These are phyloP conservation scores for Araneus ventricosus DNA, from an alignment of 1,140 invertebrate genomes.

Conservation along the genomic window DNA sequence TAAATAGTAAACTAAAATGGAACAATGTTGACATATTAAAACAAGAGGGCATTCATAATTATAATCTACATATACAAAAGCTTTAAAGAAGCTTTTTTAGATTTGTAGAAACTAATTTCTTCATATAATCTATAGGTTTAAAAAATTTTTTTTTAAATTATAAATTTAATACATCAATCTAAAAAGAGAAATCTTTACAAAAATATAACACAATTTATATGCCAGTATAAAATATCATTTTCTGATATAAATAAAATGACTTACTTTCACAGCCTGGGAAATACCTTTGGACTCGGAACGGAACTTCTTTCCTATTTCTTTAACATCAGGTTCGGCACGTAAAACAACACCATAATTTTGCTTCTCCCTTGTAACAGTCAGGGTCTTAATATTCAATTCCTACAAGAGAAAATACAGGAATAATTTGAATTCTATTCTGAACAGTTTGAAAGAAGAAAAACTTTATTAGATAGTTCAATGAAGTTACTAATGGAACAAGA, in stretches of 20 bases:
- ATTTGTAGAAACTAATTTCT: too few species aligned
- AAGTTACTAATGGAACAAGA: too few species aligned
- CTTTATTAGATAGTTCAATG: too few species aligned
- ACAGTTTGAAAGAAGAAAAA: too few species aligned
- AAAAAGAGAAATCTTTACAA: slow-evolving; percentile 51
- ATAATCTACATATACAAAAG: too few species aligned
- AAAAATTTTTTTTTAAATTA: too few species aligned
- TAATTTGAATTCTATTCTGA: too few species aligned
- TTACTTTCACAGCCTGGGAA: slow-evolving; percentile 87
- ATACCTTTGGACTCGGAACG: slow-evolving; percentile 95
- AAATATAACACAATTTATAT: neutral
- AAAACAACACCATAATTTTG: slow-evolving; percentile 95
- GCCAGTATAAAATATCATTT: slow-evolving; percentile 29
- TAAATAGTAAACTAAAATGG: too few species aligned
- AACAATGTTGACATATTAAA: too few species aligned
- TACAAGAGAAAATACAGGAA: slow-evolving; percentile 71
- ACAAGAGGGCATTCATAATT: too few species aligned
- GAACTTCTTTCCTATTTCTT: slow-evolving; percentile 90
- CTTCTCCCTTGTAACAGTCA: slow-evolving; percentile 96
- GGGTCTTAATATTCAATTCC: slow-evolving; percentile 94
- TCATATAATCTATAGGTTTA: too few species aligned
- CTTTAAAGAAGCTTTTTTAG: too few species aligned
- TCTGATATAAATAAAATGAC: slow-evolving; percentile 2
- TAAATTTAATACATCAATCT: neutral
- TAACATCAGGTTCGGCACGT: slow-evolving; percentile 95